These are phyloP conservation scores for Patiria pectinifera DNA, from an alignment of 53 echinoderm and acorn worm species.

Conservation along the genomic window DNA sequence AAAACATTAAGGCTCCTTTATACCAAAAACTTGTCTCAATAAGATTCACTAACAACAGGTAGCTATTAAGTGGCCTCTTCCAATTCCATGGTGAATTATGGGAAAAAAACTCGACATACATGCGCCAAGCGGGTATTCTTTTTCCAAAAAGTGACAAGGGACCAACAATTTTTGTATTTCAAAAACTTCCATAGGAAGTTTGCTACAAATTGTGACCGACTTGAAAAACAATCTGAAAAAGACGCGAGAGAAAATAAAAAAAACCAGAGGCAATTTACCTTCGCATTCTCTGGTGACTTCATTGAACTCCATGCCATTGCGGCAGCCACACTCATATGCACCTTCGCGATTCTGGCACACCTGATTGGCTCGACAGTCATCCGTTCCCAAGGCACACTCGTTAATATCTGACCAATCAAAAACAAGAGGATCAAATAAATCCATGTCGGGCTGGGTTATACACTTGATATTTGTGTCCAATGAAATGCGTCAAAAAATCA, in stretches of 20 bases:
- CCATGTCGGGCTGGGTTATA: not conserved
- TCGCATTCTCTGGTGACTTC: constrained; percentile 5
- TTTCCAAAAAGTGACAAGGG: too few relatives aligned
- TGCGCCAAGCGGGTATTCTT: too few relatives aligned
- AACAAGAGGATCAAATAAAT: not conserved
- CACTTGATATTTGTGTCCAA: not conserved
- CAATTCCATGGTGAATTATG: too few relatives aligned
- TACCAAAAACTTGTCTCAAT: too few relatives aligned
- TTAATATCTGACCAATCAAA: constrained; percentile 70
- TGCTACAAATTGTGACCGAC: too few relatives aligned
- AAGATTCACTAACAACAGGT: too few relatives aligned
- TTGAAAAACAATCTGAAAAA: not conserved
- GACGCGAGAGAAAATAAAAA: not conserved
- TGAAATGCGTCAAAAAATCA: not conserved
- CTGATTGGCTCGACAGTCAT: constrained; percentile 68
- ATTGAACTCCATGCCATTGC: constrained; percentile 46
- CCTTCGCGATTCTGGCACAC: constrained; percentile 73
- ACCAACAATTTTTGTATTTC: too few relatives aligned
- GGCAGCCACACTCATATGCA: constrained; percentile 61
- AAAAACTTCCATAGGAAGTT: too few relatives aligned
- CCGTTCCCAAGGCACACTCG: constrained; percentile 73
- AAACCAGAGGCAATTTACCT: not conserved
- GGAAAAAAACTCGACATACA: too few relatives aligned
- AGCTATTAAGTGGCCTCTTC: too few relatives aligned
- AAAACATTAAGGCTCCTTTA: too few relatives aligned